Evolutionary conservation across 2,797 vertebrate species (phyloP).

Genomic region (Falco peregrinus): DNA sequence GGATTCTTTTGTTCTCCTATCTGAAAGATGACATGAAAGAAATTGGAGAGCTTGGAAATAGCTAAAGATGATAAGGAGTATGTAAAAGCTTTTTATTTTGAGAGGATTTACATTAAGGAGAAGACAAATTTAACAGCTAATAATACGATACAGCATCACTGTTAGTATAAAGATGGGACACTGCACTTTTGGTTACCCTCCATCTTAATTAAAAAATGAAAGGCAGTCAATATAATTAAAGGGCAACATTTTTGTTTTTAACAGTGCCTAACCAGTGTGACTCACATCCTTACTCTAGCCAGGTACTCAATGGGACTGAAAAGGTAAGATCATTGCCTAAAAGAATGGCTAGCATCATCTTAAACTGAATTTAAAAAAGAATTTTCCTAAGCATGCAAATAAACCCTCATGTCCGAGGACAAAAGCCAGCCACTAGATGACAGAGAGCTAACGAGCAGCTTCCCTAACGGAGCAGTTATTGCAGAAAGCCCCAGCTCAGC

Average conservation of each 20-base stretch:
- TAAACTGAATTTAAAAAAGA: not conserved
- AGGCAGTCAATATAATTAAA: not conserved
- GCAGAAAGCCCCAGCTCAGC: constrained; percentile 20
- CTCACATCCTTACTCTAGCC: not conserved
- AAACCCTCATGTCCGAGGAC: not conserved
- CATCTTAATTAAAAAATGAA: not conserved
- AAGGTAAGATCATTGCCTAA: not conserved
- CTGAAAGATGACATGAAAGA: not conserved
- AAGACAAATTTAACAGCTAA: not conserved
- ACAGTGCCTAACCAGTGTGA: not conserved
- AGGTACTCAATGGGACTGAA: not conserved
- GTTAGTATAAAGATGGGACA: not conserved
- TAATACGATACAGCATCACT: not conserved
- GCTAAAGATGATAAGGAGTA: not conserved
- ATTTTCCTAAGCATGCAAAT: not conserved
- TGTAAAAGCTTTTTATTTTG: not conserved
- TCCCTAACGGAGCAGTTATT: not conserved
- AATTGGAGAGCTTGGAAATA: not conserved
- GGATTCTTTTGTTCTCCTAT: not conserved
- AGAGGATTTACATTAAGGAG: not conserved
- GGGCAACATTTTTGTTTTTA: not conserved
- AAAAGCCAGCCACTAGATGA: not conserved
- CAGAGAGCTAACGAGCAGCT: constrained; percentile 11
- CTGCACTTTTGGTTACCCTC: not conserved
- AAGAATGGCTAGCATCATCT: not conserved